Conservation (phyloP, 1,140 invertebrate genomes). For the Scylla paramamosain region DNA sequence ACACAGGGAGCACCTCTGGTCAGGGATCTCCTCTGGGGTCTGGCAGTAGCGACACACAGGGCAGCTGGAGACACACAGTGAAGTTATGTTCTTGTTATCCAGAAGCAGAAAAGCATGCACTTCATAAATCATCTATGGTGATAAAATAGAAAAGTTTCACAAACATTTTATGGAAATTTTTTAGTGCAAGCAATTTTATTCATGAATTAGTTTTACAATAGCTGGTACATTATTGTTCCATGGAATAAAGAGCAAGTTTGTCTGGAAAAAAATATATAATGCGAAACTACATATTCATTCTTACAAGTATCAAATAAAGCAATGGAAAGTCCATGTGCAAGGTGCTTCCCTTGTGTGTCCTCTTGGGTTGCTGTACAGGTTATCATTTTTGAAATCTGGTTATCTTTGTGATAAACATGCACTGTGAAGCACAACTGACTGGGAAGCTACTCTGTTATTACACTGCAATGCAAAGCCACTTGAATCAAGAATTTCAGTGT, state of each 20-base stretch:
- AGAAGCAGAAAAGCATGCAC: background rate
- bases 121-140: too few relatives aligned
- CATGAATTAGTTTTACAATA: background rate
- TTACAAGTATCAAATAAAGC: background rate
- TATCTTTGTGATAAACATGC: conserved; percentile 8
- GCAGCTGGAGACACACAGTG: conserved; percentile 81
- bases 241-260: background rate
- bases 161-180: background rate
- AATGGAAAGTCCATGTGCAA: background rate
- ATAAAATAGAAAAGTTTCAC: background rate
- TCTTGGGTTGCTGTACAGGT: background rate
- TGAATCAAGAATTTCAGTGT: background rate
- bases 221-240: background rate
- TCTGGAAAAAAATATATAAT: background rate
- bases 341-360: background rate
- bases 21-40: conserved; percentile 93
- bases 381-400: background rate
- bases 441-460: background rate
- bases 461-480: background rate
- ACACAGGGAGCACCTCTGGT: conserved; percentile 92
- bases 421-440: background rate
- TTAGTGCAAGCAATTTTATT: background rate
- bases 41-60: conserved; percentile 91
- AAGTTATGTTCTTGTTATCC: background rate
- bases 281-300: background rate